phyloP scores from a whole-genome alignment of 2,113 vertebrate genomes.

The Myodes glareolus region DNA sequence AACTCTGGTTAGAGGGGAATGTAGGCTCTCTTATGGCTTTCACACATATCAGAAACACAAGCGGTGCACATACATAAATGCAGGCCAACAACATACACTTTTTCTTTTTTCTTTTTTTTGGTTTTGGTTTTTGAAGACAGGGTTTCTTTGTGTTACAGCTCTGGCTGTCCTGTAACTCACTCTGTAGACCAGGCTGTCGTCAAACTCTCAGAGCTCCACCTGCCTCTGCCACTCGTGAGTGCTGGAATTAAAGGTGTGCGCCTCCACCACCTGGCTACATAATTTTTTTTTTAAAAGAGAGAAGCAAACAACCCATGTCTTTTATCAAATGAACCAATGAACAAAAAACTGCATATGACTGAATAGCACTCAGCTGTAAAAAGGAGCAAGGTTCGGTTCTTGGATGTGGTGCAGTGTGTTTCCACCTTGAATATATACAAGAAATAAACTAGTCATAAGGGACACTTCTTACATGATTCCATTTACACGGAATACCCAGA shows the following conservation, averaged over 20 bases:
- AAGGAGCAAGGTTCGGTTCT: background rate
- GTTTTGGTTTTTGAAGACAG: too few relatives aligned
- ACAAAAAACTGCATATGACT: background rate
- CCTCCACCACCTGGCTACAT: too few relatives aligned
- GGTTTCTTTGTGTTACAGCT: too few relatives aligned
- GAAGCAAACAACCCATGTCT: background rate
- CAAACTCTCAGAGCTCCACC: too few relatives aligned
- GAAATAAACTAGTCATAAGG: background rate
- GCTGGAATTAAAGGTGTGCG: too few relatives aligned
- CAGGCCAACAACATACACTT: background rate
- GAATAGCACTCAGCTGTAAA: background rate
- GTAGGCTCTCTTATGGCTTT: background rate
- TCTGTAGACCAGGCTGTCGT: too few relatives aligned
- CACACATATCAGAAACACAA: background rate
- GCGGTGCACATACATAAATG: background rate
- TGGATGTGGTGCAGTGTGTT: too few relatives aligned
- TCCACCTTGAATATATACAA: background rate
- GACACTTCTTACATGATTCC: background rate
- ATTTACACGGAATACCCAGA: background rate
- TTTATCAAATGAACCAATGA: background rate
- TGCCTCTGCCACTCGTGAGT: too few relatives aligned
- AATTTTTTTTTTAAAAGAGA: background rate
- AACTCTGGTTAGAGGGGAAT: background rate
- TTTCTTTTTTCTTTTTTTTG: too few relatives aligned
- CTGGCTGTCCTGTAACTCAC: too few relatives aligned